Evolutionary conservation across 2,888 invertebrate species (phyloP).

Genomic region (Osedax fenrisi): DNA sequence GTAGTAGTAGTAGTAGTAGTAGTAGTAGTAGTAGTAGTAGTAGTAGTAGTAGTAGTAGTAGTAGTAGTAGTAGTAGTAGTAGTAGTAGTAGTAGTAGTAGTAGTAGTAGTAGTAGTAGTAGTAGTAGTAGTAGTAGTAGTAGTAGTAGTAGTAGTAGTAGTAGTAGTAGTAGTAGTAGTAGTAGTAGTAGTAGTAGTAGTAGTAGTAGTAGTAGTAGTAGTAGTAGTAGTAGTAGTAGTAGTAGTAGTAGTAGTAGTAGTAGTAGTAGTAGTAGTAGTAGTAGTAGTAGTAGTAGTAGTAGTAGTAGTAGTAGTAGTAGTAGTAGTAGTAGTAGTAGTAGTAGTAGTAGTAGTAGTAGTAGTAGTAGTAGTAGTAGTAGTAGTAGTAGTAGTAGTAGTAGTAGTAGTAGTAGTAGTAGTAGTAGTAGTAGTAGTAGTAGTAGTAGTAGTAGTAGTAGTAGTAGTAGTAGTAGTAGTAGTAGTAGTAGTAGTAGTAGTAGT

Average conservation of each 20-base stretch:
- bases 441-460: no score
- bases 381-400: neutral
- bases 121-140: neutral
- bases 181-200: neutral
- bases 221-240: neutral
- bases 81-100: neutral
- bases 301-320: neutral
- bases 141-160: slow-evolving; percentile 2
- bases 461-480: no score
- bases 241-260: no score
- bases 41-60: slow-evolving; percentile 2
- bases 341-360: no score
- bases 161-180: neutral
- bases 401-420: neutral
- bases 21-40: neutral
- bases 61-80: neutral
- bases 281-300: slow-evolving; percentile 2
- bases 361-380: no score
- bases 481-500: no score
- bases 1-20: neutral
- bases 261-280: neutral
- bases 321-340: neutral
- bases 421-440: no score
- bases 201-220: neutral
- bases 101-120: neutral